phyloP scores from a whole-genome alignment of 2,113 vertebrate genomes.

The Brienomyrus brachyistius region DNA sequence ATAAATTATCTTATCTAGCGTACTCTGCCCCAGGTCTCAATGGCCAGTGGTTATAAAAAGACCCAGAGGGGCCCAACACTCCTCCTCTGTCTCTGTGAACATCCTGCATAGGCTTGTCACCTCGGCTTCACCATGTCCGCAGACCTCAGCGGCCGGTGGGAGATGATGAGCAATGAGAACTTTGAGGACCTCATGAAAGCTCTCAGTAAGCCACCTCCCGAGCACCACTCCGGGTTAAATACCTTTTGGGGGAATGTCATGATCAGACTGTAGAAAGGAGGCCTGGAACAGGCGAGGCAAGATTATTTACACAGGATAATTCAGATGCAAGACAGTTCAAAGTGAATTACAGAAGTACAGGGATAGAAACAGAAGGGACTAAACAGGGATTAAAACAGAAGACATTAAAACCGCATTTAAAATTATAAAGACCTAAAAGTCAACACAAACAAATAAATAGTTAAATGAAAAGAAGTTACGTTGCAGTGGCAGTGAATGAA shows the following conservation, averaged over 20 bases:
- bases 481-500: neutral
- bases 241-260: neutral
- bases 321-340: neutral
- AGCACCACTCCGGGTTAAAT: neutral
- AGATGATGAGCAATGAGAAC: slow-evolving; percentile 76
- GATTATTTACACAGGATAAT: neutral
- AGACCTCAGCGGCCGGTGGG: slow-evolving; percentile 81
- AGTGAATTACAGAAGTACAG: neutral
- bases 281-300: neutral
- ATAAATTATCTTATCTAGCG: slow-evolving; percentile 47
- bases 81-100: slow-evolving; percentile 20
- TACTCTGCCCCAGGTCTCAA: slow-evolving; percentile 34
- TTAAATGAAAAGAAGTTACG: neutral
- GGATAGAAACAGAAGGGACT: too few species aligned
- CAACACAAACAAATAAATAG: neutral
- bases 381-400: neutral
- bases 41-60: slow-evolving; percentile 36
- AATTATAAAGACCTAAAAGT: neutral
- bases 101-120: slow-evolving; percentile 9
- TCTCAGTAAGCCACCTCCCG: slow-evolving; percentile 65
- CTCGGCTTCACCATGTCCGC: slow-evolving; percentile 65
- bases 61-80: slow-evolving; percentile 19
- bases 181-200: slow-evolving; percentile 85
- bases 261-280: neutral
- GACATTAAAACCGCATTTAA: neutral